These are phyloP conservation scores for Sarcophaga subvicina DNA, from an alignment of 2,888 invertebrate species.

Conservation along the genomic window DNA sequence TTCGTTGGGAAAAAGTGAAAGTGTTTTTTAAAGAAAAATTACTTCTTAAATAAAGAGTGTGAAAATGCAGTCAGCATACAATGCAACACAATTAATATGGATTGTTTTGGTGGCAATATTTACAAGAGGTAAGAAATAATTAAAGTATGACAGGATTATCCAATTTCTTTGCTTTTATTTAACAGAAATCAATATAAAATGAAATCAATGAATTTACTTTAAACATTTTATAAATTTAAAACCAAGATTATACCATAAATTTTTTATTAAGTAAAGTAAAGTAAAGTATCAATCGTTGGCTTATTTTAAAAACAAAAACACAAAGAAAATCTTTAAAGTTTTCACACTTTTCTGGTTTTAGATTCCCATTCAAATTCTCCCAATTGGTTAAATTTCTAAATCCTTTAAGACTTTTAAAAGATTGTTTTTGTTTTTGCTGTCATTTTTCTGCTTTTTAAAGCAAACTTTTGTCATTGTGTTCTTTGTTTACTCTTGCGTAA, in stretches of 20 bases:
- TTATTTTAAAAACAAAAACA: neutral
- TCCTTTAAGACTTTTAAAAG: conserved; percentile 53
- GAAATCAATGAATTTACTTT: neutral
- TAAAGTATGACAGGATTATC: neutral
- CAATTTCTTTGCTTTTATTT: neutral
- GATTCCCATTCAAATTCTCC: conserved; percentile 18
- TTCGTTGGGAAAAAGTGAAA: neutral
- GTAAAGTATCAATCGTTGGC: conserved; percentile 22
- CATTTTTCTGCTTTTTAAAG: neutral
- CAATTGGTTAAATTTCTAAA: conserved; percentile 49
- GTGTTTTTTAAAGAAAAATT: conserved; percentile 8
- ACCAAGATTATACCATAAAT: no score
- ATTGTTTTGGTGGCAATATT: conserved; percentile 51
- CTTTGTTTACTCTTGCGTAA: conserved; percentile 44
- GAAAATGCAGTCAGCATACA: no score
- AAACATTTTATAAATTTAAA: no score
- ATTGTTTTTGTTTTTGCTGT: conserved; percentile 7
- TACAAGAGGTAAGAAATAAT: conserved; percentile 52
- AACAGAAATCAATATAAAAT: neutral
- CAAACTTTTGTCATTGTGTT: conserved; percentile 48
- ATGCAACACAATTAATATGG: conserved; percentile 51
- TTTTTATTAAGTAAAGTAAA: neutral
- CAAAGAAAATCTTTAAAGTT: conserved; percentile 8
- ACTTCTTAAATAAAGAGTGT: neutral
- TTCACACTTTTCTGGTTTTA: conserved; percentile 34